Percentiles rank a stretch among this genome's conserved stretches.
Evolutionary conservation across 2,113 vertebrate species (phyloP).

Genomic region (Numida meleagris): DNA sequence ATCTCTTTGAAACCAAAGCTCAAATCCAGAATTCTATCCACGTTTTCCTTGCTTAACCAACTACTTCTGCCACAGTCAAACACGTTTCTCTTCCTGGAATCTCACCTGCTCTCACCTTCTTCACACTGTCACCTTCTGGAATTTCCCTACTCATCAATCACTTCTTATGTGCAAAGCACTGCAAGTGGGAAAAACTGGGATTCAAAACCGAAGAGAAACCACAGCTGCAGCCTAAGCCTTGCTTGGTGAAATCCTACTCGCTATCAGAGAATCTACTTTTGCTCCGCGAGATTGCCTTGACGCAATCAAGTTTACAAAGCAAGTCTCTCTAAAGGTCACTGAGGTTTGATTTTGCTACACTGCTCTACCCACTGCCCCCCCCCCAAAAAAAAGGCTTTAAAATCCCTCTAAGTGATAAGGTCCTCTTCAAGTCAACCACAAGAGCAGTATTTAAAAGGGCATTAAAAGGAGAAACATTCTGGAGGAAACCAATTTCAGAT

Average conservation of each 20-base stretch:
- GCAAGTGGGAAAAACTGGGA: background rate
- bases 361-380: too few species aligned
- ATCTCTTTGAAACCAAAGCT: background rate
- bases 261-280: background rate
- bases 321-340: background rate
- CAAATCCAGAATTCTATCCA: background rate
- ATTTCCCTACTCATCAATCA: background rate
- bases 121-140: background rate
- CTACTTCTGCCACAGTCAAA: background rate
- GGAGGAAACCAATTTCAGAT: background rate
- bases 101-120: background rate
- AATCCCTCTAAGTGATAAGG: background rate
- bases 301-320: background rate
- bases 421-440: background rate
- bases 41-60: background rate
- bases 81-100: background rate
- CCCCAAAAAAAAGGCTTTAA: background rate
- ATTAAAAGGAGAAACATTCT: background rate
- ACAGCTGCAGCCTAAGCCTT: background rate
- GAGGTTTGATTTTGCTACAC: background rate
- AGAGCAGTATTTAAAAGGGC: background rate
- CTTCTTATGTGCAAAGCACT: background rate
- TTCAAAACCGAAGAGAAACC: background rate
- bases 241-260: background rate
- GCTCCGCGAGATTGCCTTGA: rapidly evolving